phyloP scores from a whole-genome alignment of 2,797 vertebrate species.

The Eulemur coronatus region DNA sequence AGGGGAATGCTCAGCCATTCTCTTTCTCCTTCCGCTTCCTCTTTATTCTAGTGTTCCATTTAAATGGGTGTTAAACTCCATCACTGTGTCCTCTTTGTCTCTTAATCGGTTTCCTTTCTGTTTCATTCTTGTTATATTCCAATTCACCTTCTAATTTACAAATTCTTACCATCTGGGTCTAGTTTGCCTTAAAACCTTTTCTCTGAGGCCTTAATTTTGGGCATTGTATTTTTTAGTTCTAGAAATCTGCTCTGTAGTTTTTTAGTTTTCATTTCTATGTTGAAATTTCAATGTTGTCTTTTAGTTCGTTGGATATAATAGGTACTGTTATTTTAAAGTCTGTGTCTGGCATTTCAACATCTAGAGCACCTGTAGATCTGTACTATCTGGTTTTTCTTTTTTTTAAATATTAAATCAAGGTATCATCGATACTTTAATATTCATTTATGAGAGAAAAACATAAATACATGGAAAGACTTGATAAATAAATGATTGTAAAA shows the following conservation, averaged over 20 bases:
- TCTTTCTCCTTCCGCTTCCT: not conserved
- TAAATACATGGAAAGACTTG: not conserved
- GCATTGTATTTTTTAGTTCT: not conserved
- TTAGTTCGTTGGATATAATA: not conserved
- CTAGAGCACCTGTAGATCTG: not conserved
- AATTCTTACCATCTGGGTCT: not conserved
- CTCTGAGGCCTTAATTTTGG: not conserved
- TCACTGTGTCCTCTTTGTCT: not conserved
- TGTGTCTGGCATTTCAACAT: not conserved
- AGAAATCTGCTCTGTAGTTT: not conserved
- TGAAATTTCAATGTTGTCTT: not conserved
- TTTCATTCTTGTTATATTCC: not conserved
- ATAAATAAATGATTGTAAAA: not conserved
- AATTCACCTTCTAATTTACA: not conserved
- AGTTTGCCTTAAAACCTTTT: not conserved
- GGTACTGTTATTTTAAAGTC: not conserved
- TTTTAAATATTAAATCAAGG: not conserved
- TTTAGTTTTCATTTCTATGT: not conserved
- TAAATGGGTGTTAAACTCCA: not conserved
- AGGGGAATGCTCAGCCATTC: not conserved
- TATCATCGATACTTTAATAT: not conserved
- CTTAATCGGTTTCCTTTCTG: not conserved
- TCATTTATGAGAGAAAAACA: not conserved
- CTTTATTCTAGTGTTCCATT: not conserved
- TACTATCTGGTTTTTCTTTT: not conserved